These are phyloP conservation scores for Myzus persicae DNA, from an alignment of 1,140 invertebrate species.

Conservation along the genomic window DNA sequence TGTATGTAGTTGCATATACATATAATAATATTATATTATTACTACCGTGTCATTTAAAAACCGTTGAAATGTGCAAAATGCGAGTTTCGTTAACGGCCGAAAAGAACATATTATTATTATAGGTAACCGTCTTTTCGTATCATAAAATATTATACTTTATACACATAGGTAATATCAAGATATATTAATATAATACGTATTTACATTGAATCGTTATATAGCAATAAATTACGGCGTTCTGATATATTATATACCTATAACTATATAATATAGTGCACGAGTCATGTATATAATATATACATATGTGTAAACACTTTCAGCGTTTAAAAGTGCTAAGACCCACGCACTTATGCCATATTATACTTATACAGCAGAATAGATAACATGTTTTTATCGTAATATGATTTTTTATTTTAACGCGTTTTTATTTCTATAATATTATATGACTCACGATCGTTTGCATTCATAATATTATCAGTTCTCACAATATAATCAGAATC, in stretches of 20 bases:
- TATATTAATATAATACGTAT: background rate
- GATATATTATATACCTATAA: background rate
- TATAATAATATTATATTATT: background rate
- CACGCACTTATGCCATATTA: background rate
- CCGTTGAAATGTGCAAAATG: background rate
- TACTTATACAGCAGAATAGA: background rate
- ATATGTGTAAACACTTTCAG: background rate
- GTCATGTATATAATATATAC: background rate
- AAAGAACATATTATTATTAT: background rate
- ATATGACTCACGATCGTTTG: constrained; percentile 10
- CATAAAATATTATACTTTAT: background rate
- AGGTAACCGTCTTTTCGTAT: background rate
- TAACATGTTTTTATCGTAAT: constrained; percentile 3
- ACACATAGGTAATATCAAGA: background rate
- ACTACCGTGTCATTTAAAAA: background rate
- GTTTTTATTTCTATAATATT: constrained; percentile 4
- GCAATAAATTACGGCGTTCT: background rate
- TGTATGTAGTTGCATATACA: background rate
- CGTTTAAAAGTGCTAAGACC: constrained; percentile 21
- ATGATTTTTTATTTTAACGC: background rate
- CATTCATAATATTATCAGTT: background rate
- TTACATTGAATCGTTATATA: background rate
- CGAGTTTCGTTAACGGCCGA: background rate
- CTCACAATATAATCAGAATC: background rate
- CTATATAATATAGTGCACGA: background rate